These are phyloP conservation scores for Euura saliciscinereae DNA, from an alignment of 1,140 invertebrate species.

Conservation along the genomic window DNA sequence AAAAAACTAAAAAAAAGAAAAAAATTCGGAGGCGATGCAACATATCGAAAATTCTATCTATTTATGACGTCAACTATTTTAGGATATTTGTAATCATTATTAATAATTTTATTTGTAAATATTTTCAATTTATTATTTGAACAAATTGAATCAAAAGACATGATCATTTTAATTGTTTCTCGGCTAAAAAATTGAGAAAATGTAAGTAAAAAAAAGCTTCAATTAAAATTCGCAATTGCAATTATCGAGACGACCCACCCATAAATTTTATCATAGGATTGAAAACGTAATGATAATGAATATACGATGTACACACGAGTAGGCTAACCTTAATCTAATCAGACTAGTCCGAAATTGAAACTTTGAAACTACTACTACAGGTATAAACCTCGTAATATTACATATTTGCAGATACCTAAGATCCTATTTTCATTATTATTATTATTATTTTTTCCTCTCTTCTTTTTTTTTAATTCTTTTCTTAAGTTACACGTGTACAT, in stretches of 20 bases:
- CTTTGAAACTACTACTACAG: neutral
- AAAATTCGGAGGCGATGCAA: too few species aligned
- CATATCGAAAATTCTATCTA: too few species aligned
- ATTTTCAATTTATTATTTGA: too few species aligned
- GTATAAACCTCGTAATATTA: too few species aligned
- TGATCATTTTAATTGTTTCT: neutral
- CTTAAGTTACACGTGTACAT: neutral
- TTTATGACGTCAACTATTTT: too few species aligned
- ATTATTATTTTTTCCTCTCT: neutral
- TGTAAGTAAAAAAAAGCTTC: neutral
- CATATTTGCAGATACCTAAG: too few species aligned
- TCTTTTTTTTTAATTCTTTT: neutral
- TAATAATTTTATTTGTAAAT: too few species aligned
- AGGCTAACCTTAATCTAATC: neutral
- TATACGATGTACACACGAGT: neutral
- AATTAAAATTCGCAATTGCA: neutral
- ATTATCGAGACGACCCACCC: neutral
- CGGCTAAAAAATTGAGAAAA: neutral
- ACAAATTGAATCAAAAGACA: neutral
- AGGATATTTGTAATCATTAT: too few species aligned
- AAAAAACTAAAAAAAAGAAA: too few species aligned
- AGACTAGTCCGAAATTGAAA: constrained; percentile 14
- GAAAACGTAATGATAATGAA: neutral
- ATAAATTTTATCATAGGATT: neutral
- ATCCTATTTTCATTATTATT: neutral